phyloP scores from a whole-genome alignment of 2,888 invertebrate genomes.

The Dusona sp. region DNA sequence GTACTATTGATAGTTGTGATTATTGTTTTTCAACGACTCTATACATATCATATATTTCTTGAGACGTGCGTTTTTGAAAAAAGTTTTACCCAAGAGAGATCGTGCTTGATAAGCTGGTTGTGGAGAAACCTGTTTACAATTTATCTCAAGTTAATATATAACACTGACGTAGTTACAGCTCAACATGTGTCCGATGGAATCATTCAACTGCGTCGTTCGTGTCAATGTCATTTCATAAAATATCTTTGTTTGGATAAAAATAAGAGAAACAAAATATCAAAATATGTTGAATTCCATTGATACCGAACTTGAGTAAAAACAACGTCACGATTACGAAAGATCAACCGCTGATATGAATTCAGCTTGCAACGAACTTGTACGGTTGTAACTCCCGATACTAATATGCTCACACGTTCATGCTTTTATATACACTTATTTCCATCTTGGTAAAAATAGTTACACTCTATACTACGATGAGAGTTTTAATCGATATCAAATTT shows the following conservation, averaged over 20 bases:
- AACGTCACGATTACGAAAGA: background rate
- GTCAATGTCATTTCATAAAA: conserved; percentile 2
- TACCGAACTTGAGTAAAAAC: background rate
- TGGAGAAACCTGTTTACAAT: conserved; percentile 52
- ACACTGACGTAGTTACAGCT: background rate
- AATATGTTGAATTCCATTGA: background rate
- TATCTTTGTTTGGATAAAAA: background rate
- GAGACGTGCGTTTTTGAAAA: conserved; percentile 35
- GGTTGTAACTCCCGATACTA: background rate
- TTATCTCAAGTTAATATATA: background rate
- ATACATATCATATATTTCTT: background rate
- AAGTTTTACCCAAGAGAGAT: conserved; percentile 53
- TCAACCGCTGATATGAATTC: background rate
- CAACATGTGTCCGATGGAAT: background rate
- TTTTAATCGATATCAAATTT: conserved; percentile 29
- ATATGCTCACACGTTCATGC: background rate
- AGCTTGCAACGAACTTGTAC: background rate
- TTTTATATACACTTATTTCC: background rate
- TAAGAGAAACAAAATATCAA: background rate
- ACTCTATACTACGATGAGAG: background rate
- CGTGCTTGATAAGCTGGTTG: conserved; percentile 18
- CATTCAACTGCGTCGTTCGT: conserved; percentile 24
- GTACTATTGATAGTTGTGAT: background rate
- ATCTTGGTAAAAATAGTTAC: conserved; percentile 13
- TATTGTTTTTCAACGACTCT: background rate